Percentiles rank a stretch among this genome's conserved stretches.
phyloP scores from a whole-genome alignment of 2,888 invertebrate species.

The Ichneumon xanthorius region DNA sequence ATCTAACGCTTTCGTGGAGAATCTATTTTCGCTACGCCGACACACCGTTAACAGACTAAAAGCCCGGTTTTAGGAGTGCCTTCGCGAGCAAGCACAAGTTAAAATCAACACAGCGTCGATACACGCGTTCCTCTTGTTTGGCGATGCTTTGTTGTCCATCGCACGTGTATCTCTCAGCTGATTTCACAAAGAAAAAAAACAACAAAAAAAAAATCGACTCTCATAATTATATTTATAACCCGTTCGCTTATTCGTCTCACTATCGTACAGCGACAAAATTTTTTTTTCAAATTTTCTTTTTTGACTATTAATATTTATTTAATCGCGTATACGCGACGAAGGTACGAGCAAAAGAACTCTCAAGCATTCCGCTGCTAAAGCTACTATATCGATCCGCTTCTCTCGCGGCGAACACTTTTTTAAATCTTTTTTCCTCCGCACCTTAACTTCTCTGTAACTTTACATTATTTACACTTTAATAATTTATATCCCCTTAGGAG shows the following conservation, averaged over 20 bases:
- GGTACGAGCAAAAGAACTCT: slow-evolving; percentile 38
- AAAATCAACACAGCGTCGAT: slow-evolving; percentile 21
- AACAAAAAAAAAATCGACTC: not conserved
- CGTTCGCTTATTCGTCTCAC: slow-evolving; percentile 36
- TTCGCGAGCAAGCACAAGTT: slow-evolving; percentile 24
- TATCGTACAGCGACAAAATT: slow-evolving; percentile 40
- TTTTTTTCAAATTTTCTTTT: slow-evolving; percentile 3
- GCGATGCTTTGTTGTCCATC: slow-evolving; percentile 4
- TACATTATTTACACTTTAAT: slow-evolving; percentile 70
- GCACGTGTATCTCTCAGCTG: not conserved
- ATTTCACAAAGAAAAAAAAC: slow-evolving; percentile 3
- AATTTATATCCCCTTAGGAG: slow-evolving; percentile 49
- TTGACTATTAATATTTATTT: slow-evolving; percentile 2
- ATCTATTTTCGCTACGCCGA: slow-evolving; percentile 29
- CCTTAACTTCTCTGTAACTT: slow-evolving; percentile 52
- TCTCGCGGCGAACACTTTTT: slow-evolving; percentile 39
- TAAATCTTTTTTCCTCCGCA: slow-evolving; percentile 31
- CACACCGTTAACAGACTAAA: slow-evolving; percentile 32
- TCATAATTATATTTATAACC: slow-evolving; percentile 14
- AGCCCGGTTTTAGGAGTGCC: slow-evolving; percentile 15
- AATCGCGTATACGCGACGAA: slow-evolving; percentile 17
- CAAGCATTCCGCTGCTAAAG: slow-evolving; percentile 15
- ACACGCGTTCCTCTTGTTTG: not conserved
- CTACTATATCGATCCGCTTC: slow-evolving; percentile 12
- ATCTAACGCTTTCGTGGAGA: slow-evolving; percentile 10